A percentile compares a stretch with the other conserved stretches of the same genome.
Conservation (phyloP, 1,140 invertebrate species). For the Pogonomyrmex californicus region DNA sequence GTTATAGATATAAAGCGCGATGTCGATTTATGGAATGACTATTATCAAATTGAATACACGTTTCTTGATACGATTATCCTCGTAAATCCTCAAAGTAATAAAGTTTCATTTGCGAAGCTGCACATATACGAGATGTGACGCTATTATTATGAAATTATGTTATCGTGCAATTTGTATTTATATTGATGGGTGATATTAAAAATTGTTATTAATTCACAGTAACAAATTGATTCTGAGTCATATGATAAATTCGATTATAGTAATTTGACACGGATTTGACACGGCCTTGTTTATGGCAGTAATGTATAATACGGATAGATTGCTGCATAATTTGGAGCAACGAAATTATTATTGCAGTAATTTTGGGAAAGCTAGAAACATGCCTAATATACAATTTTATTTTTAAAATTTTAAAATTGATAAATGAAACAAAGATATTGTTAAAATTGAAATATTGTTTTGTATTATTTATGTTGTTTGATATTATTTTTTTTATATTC, state of each 20-base stretch:
- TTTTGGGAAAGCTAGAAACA: neutral
- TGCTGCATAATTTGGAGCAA: constrained; percentile 66
- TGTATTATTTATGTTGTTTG: neutral
- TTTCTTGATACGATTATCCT: neutral
- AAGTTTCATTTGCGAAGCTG: constrained; percentile 6
- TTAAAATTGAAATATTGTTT: constrained; percentile 15
- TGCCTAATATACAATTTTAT: neutral
- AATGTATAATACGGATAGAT: constrained; percentile 38
- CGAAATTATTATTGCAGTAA: constrained; percentile 50
- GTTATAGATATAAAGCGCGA: constrained; percentile 16
- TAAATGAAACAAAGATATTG: neutral
- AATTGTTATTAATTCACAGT: neutral
- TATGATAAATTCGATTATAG: constrained; percentile 14
- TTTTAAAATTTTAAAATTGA: constrained; percentile 17
- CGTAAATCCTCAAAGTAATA: neutral
- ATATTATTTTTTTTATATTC: neutral
- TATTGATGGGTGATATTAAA: neutral
- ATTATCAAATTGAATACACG: constrained; percentile 14
- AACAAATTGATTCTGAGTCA: neutral
- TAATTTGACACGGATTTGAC: constrained; percentile 6
- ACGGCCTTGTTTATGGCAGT: constrained; percentile 55
- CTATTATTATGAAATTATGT: constrained; percentile 17
- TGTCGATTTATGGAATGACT: constrained; percentile 26
- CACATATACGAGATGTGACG: neutral
- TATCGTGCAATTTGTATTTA: constrained; percentile 9